Percentiles rank a stretch among this genome's conserved stretches.
Evolutionary conservation across 37 sponge, comb jelly and placozoan genomes (phyloP).

Genomic region (Halichondria panicea): DNA sequence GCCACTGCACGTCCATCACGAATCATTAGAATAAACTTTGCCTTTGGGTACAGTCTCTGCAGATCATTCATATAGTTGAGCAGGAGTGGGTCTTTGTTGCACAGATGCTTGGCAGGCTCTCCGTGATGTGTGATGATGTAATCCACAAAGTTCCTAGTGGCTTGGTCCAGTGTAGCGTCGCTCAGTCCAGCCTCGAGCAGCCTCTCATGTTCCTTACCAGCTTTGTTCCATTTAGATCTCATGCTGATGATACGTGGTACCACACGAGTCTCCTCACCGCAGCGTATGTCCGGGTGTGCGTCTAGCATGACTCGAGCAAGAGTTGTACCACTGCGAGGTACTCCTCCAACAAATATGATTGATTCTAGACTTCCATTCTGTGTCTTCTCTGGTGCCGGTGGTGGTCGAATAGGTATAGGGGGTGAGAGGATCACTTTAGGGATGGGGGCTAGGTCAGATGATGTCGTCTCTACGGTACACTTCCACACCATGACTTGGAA

Average conservation of each 20-base stretch:
- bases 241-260: conserved; percentile 73
- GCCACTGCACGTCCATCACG: conserved; percentile 91
- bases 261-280: conserved; percentile 92
- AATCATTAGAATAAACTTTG: conserved; percentile 81
- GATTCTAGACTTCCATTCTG: no score
- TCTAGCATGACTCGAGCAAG: conserved; percentile 85
- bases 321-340: conserved; percentile 90
- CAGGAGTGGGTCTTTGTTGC: conserved; percentile 92
- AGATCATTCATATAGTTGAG: conserved; percentile 60
- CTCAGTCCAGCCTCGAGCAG: conserved; percentile 68
- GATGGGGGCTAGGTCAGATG: neutral
- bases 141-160: conserved; percentile 54
- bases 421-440: neutral
- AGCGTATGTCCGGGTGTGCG: conserved; percentile 90
- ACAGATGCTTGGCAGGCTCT: conserved; percentile 48
- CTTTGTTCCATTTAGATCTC: conserved; percentile 36
- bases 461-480: neutral
- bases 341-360: conserved; percentile 85
- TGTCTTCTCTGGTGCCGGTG: neutral
- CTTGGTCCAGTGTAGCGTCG: conserved; percentile 44
- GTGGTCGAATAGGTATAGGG: neutral
- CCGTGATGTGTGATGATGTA: conserved; percentile 74
- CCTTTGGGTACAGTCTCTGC: conserved; percentile 65
- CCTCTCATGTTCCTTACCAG: conserved; percentile 51
- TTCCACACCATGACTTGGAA: neutral